Conservation (phyloP, 2,888 invertebrate genomes). For the Notocelia uddmanniana region DNA sequence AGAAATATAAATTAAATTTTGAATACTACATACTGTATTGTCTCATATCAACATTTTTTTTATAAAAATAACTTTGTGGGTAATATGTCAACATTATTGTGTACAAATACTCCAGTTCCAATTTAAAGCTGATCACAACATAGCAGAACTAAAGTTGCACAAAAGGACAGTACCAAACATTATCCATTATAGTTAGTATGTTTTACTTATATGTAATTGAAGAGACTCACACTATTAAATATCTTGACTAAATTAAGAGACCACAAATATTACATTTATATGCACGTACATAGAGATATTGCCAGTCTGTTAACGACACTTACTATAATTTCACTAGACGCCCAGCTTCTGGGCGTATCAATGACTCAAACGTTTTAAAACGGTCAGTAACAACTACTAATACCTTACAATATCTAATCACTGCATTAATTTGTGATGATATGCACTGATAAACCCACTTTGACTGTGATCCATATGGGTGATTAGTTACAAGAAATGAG, state of each 20-base stretch:
- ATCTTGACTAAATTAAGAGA: conserved; percentile 86
- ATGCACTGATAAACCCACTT: conserved; percentile 83
- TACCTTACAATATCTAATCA: conserved; percentile 85
- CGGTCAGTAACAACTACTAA: conserved; percentile 84
- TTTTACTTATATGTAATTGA: conserved; percentile 78
- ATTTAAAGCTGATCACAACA: conserved; percentile 84
- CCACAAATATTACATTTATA: conserved; percentile 83
- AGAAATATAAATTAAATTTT: conserved; percentile 65
- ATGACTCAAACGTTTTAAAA: conserved; percentile 83
- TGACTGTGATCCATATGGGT: conserved; percentile 74
- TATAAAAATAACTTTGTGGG: conserved; percentile 83
- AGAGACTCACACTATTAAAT: conserved; percentile 85
- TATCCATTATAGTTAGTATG: conserved; percentile 76
- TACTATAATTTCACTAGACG: conserved; percentile 82
- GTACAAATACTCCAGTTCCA: conserved; percentile 81
- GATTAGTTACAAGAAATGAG: conserved; percentile 69
- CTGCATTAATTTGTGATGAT: conserved; percentile 85
- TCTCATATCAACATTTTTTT: conserved; percentile 79
- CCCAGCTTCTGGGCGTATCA: conserved; percentile 82
- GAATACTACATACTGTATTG: conserved; percentile 81
- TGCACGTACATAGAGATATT: conserved; percentile 84
- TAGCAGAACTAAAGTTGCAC: conserved; percentile 83
- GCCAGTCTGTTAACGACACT: conserved; percentile 84
- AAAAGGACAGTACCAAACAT: conserved; percentile 79
- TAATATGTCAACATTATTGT: conserved; percentile 76